Evolutionary conservation across 2,888 invertebrate genomes (phyloP), one percentile per base, ranked within the genome.

Genomic region (Pseudococcus jackbeardsleyi): DNA sequence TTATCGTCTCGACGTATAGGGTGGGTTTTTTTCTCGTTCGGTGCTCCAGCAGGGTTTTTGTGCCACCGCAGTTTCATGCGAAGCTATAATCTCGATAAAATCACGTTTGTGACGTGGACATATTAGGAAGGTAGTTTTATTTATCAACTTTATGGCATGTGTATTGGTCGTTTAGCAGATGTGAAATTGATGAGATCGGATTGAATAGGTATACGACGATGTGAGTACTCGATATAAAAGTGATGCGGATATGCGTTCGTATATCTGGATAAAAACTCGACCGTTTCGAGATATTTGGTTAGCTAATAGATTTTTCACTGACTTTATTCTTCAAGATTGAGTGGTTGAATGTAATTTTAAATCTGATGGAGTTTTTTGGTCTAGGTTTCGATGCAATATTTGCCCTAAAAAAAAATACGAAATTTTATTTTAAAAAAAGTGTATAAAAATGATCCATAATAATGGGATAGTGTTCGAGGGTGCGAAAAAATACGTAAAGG

Each of bases 61-160:
- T 72, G 33, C 11, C 26, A 17, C 42, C 17, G 8, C 79, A 8
- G 42, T 79, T 42, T 7, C 46, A 39, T 79, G 19, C 79, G 42
- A 42, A n/a, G 5, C 79, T n/a, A n/a, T 79, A 79, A 79, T 79
- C 79, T 79, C 12, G 79, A 72, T 72, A 33, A 72, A 72, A 72
- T 72, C 68, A 72, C 68, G 68, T 72, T 59, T 59, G 59, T 17
- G n/a, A 79, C 15, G 79, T 39, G 79, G 42, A 42, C 79, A 42
- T 79, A 42, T 79, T 42, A 42, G 42, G n/a, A 79, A 42, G 79
- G 79, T 79, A 8, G 79, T 79, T 79, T 72, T 42, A 42, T 79
- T 79, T 79, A 79, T 79, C 42, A 42, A 79, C 42, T 79, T 79
- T 79, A 72, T 72, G 72, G 72, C 72, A 17, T 39, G 68, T 17